These are phyloP conservation scores for Eulemur coronatus DNA, from an alignment of 2,797 vertebrate species.

Conservation along the genomic window DNA sequence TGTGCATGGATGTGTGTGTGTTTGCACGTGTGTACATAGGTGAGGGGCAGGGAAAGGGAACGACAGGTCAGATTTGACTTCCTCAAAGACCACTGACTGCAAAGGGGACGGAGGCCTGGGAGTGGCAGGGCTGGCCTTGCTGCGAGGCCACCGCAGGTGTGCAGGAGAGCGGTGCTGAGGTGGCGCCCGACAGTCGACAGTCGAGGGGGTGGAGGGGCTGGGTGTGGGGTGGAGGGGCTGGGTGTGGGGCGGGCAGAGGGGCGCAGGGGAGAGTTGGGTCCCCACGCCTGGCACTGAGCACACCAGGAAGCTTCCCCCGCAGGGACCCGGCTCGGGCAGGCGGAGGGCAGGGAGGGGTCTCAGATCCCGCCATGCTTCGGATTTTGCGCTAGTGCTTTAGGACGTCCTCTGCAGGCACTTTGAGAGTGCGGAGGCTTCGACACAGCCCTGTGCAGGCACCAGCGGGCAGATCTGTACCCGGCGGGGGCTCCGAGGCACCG, in stretches of 20 bases:
- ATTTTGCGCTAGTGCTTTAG: no score
- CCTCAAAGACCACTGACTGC: background rate
- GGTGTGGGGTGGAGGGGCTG: background rate
- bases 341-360: background rate
- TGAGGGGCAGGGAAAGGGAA: background rate
- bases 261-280: background rate
- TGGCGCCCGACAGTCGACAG: accelerated
- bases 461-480: background rate
- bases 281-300: background rate
- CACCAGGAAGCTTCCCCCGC: background rate
- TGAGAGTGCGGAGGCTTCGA: no score
- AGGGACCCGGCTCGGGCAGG: no score
- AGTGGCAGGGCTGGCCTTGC: background rate
- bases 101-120: background rate
- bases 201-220: background rate
- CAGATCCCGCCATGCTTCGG: accelerated
- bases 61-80: no score
- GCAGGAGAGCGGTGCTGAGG: background rate
- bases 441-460: accelerated
- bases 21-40: no score
- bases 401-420: accelerated
- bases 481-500: accelerated
- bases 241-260: no score
- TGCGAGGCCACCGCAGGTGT: accelerated
- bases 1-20: accelerated